These are phyloP conservation scores for Bombus haemorrhoidalis DNA, from an alignment of 1,140 invertebrate species.

Conservation along the genomic window DNA sequence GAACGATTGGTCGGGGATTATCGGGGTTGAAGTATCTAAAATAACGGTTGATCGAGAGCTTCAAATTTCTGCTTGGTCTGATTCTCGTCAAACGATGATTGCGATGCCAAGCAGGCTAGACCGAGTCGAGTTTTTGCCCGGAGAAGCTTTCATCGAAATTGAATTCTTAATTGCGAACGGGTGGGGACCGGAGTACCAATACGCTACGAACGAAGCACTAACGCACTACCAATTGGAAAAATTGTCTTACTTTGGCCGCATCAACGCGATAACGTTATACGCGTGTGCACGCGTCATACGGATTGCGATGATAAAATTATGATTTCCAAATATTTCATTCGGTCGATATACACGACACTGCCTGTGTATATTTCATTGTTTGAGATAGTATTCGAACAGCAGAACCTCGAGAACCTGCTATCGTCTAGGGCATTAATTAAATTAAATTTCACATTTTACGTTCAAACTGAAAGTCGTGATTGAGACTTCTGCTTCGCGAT, in stretches of 20 bases:
- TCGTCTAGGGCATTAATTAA: background rate
- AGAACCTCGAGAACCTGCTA: background rate
- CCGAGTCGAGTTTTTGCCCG: background rate
- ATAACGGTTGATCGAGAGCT: background rate
- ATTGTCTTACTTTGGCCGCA: background rate
- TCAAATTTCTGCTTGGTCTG: constrained; percentile 20
- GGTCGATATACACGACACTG: no score
- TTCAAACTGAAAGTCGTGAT: background rate
- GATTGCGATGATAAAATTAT: no score
- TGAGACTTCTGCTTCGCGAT: background rate
- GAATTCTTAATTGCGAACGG: constrained; percentile 8
- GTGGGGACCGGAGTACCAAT: background rate
- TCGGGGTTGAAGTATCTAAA: background rate
- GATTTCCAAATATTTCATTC: no score
- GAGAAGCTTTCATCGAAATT: constrained; percentile 23
- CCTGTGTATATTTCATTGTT: background rate
- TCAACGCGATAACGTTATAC: background rate
- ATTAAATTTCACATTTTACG: background rate
- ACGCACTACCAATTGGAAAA: background rate
- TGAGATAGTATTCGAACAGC: background rate
- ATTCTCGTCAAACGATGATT: constrained; percentile 28
- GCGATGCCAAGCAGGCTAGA: background rate
- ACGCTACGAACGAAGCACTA: no score
- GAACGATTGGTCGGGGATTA: background rate
- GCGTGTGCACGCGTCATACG: no score